Evolutionary conservation across 2,888 invertebrate genomes (phyloP).

Genomic region (Parnassius orleans): DNA sequence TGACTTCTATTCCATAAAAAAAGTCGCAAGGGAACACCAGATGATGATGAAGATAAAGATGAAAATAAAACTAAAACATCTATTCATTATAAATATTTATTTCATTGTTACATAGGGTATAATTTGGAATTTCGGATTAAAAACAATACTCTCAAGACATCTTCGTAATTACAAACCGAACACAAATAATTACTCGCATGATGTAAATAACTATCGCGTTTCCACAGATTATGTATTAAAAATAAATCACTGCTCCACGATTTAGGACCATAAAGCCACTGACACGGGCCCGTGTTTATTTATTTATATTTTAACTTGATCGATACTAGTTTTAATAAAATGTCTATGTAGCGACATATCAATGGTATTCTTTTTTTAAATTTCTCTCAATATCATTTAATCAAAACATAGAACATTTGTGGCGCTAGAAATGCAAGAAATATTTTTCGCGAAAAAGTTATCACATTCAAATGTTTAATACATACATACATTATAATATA

Average conservation of each 20-base stretch:
- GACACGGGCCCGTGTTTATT: neutral
- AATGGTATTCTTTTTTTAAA: no score
- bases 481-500: no score
- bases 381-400: no score
- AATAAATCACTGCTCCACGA: constrained; percentile 26
- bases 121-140: constrained; percentile 66
- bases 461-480: neutral
- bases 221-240: constrained; percentile 22
- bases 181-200: constrained; percentile 24
- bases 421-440: no score
- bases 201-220: constrained; percentile 23
- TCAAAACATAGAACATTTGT: no score
- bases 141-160: constrained; percentile 32
- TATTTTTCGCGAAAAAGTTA: constrained; percentile 1
- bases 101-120: constrained; percentile 74
- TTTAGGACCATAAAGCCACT: neutral
- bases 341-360: no score
- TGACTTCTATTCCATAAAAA: no score
- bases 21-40: no score
- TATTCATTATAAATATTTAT: constrained; percentile 78
- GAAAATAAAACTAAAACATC: constrained; percentile 35
- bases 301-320: constrained; percentile 3
- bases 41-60: no score
- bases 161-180: constrained; percentile 33
- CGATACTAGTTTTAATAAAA: neutral